phyloP scores from a whole-genome alignment of 2,888 invertebrate species.

The Diplolepis rosae region DNA sequence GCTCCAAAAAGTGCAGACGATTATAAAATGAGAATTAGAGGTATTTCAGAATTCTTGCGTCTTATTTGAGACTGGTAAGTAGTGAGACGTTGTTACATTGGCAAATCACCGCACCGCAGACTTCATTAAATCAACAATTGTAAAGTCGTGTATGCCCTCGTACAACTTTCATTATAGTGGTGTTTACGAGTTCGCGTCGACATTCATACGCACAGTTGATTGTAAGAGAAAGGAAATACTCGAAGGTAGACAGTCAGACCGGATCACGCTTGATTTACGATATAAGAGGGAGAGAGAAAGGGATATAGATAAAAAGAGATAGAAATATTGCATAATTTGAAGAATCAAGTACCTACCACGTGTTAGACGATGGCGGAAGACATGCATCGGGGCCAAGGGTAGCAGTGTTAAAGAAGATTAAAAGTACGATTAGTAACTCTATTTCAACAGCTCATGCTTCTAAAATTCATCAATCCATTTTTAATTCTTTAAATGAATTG shows the following conservation, averaged over 20 bases:
- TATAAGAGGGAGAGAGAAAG: background rate
- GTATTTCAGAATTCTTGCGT: background rate
- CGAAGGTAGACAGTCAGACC: background rate
- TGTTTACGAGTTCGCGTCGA: slow-evolving; percentile 21
- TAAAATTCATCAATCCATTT: slow-evolving; percentile 12
- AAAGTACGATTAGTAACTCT: slow-evolving; percentile 48
- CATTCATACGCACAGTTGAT: slow-evolving; percentile 11
- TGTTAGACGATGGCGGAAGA: slow-evolving; percentile 35
- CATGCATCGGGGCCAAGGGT: slow-evolving; percentile 49
- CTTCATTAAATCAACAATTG: slow-evolving; percentile 11
- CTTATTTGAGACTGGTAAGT: background rate
- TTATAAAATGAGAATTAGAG: background rate
- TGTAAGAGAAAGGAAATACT: slow-evolving; percentile 16
- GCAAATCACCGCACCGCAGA: slow-evolving; percentile 14
- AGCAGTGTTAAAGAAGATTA: slow-evolving; percentile 56
- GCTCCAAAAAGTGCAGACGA: background rate
- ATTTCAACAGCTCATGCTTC: slow-evolving; percentile 28
- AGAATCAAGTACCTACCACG: slow-evolving; percentile 53
- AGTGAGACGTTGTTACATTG: background rate
- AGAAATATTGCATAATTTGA: slow-evolving; percentile 21
- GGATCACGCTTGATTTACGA: background rate
- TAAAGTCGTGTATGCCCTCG: slow-evolving; percentile 11
- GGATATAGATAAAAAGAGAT: no score
- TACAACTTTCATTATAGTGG: slow-evolving; percentile 2
- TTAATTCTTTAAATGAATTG: background rate